Percentiles rank a stretch among this genome's conserved stretches.
These are phyloP conservation scores for Trichopoda pennipes DNA, from an alignment of 2,888 invertebrate genomes.

Conservation along the genomic window DNA sequence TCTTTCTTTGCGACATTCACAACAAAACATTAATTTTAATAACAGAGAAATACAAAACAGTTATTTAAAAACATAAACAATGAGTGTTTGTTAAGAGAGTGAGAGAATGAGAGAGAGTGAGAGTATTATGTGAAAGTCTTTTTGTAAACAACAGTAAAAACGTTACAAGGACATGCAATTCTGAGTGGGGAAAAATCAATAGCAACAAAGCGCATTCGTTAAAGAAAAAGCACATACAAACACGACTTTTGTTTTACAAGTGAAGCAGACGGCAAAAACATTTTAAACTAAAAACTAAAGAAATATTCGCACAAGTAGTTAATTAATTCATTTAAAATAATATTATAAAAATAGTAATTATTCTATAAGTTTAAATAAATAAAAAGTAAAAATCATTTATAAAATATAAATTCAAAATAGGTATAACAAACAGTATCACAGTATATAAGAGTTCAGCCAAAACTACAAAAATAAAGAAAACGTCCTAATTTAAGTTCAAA, in stretches of 20 bases:
- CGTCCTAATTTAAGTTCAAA: constrained; percentile 68
- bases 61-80: neutral
- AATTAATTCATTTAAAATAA: neutral
- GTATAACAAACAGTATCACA: neutral
- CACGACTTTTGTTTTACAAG: constrained; percentile 33
- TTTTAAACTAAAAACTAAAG: constrained; percentile 4
- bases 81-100: neutral
- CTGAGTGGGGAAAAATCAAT: constrained; percentile 76
- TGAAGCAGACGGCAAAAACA: constrained; percentile 39
- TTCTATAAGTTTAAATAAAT: neutral
- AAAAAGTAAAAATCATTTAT: neutral
- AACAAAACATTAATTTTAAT: constrained; percentile 53
- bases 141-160: constrained; percentile 70
- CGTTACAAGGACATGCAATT: constrained; percentile 76
- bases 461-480: constrained; percentile 41
- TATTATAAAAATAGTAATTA: neutral
- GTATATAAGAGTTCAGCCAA: constrained; percentile 19
- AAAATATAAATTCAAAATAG: constrained; percentile 8
- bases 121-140: constrained; percentile 14
- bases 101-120: constrained; percentile 4
- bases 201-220: constrained; percentile 66
- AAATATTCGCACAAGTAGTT: constrained; percentile 42
- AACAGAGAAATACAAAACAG: constrained; percentile 29
- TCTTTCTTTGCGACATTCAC: constrained; percentile 29
- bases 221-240: constrained; percentile 19